Percentiles rank a stretch among this genome's conserved stretches.
These are phyloP conservation scores for Chaenocephalus aceratus DNA, from an alignment of 2,113 vertebrate species.

Conservation along the genomic window DNA sequence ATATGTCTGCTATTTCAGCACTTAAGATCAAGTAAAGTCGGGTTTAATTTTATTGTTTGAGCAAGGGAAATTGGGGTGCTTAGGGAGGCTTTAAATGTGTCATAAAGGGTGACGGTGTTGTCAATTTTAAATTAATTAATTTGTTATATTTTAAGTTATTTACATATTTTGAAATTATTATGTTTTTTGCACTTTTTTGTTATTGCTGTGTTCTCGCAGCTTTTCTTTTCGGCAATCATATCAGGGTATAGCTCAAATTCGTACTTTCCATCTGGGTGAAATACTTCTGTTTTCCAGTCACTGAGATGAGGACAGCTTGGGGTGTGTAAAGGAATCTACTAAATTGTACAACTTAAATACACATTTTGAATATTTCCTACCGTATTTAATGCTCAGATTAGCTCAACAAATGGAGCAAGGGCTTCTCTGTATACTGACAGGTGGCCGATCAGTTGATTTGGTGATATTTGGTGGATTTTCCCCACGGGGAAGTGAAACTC, in stretches of 20 bases:
- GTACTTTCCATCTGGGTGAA: constrained; percentile 1
- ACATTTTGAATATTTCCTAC: neutral
- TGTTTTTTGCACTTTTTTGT: constrained; percentile 81
- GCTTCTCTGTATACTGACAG: constrained; percentile 22
- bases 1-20: constrained; percentile 64
- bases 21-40: constrained; percentile 57
- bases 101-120: constrained; percentile 36
- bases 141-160: constrained; percentile 75
- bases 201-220: constrained; percentile 48
- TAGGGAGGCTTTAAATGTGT: constrained; percentile 34
- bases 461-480: constrained; percentile 59
- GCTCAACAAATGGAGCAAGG: neutral
- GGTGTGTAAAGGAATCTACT: neutral
- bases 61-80: neutral
- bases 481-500: constrained; percentile 69
- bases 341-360: neutral
- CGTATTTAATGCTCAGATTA: neutral
- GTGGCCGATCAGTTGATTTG: constrained; percentile 31
- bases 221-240: constrained; percentile 70
- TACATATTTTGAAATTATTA: constrained; percentile 50
- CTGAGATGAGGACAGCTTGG: neutral
- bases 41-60: constrained; percentile 29
- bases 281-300: neutral
- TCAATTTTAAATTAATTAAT: constrained; percentile 71
- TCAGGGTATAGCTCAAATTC: constrained; percentile 45